Base-by-base conservation (phyloP, 2,888 invertebrate genomes). In the Hypolimnas misippus region DNA sequence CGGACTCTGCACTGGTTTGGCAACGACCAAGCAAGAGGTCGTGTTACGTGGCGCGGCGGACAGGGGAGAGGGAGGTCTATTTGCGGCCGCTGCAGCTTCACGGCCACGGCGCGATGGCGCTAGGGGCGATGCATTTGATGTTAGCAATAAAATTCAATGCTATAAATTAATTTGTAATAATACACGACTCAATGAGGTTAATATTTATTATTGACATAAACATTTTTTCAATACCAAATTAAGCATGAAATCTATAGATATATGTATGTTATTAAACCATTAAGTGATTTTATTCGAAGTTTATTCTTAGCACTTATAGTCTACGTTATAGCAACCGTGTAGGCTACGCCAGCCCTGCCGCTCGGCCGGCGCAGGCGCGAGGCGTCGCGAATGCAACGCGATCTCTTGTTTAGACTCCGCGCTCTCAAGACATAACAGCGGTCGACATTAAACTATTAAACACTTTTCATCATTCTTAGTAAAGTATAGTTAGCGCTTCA, bases 11-110 rank as follows among this genome's bases (percentile, higher is more conserved):
- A 12, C 21, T 21, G 21, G 12, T n/a, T 46, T n/a, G 10, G 44
- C 17, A 17, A 17, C 16, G 42, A 3, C 6, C 14, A 7, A n/a
- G 25, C 19, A n/a, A 52, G 33, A 19, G 19, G 17, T 35, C 31
- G 50, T 25, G n/a, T n/a, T n/a, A n/a, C 7, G 5, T 7, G 52
- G 31, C 38, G 53, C 17, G 35, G 29, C 2, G 2, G 29, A 3
- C 54, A 35, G 17, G 3, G 7, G 49, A 29, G 49, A 14, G 40
- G 19, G 33, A 49, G 49, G 25, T 17, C 54, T 55, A 55, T 61
- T 61, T 61, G 40, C 54, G 60, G 60, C 12, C 31, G 51, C 40
- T 31, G 54, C 46, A 59, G 53, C 40, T 61, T 61, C 60, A 61
- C 38, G 60, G 55, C 40, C 59, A 35, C 21, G 21, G n/a, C 59